Evolutionary conservation across 2,113 vertebrate species (phyloP), one percentile per base, ranked within the genome.

Genomic region (Xenus cinereus): DNA sequence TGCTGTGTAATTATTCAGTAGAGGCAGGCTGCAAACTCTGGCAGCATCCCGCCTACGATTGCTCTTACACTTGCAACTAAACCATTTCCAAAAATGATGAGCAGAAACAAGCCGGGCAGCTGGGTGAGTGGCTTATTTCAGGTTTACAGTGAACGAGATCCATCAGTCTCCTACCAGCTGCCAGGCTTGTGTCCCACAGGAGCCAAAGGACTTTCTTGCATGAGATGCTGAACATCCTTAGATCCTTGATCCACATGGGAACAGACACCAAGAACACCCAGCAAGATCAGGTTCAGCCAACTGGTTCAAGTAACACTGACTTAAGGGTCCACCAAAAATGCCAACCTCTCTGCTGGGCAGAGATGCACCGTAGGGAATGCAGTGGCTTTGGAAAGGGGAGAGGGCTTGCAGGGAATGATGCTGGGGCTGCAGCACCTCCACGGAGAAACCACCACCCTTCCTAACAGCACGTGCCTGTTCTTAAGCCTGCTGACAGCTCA

Each of bases 171-270:
- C 46, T 37, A 48, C 14, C 53, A 68, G 64, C 50, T 71, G 48
- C 66, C 9, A 2, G 59, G 51, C 14, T 48, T 27, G 14, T 45
- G 39, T 45, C 32, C 32, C 64, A 35, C 53, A 53, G 59, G 60
- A 77, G 16, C 37, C 43, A 77, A 60, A 12, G 68, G 39, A 68
- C 15, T 16, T 6, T 51, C 50, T 45, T 23, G 66, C 60, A 24
- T 9, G 28, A 28, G 35, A 53, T 0, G 3, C 10, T 3, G 11
- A 62, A 43, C 0, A 0, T 6, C 57, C 43, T 75, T 43, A 67
- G 48, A 66, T 2, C 28, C 33, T 15, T 1, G 1, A 35, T 12
- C 12, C 14, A 37, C 39, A 20, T 0, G 4, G 51, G 37, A 84
- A 72, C 5, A 2, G 17, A 82, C 33, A 56, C 5, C 53, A 53